Evolutionary conservation across 2,888 invertebrate species (phyloP).

Genomic region (Drosophila engyochracea): DNA sequence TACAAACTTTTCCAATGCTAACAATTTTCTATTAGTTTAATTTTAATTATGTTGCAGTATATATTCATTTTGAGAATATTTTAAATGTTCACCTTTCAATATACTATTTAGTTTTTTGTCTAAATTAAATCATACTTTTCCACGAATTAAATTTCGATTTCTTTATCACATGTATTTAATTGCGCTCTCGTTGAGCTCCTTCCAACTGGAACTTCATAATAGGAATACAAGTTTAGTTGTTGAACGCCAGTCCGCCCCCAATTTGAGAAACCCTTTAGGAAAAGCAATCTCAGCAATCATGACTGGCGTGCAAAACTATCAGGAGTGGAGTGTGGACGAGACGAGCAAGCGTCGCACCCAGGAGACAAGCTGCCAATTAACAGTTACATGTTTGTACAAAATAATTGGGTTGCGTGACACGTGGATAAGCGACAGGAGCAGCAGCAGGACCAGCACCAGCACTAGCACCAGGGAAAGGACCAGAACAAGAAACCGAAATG

Average conservation of each 20-base stretch:
- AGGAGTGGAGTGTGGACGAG: slow-evolving; percentile 4
- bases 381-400: slow-evolving; percentile 77
- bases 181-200: slow-evolving; percentile 4
- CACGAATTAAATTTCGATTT: not conserved
- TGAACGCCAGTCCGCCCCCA: not conserved
- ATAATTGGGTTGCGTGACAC: slow-evolving; percentile 78
- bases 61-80: not conserved
- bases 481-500: slow-evolving; percentile 11
- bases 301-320: slow-evolving; percentile 51
- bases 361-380: slow-evolving; percentile 78
- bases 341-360: slow-evolving; percentile 47
- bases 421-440: slow-evolving; percentile 41
- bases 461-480: slow-evolving; percentile 6
- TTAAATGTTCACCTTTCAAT: not conserved
- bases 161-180: not conserved
- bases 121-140: not conserved
- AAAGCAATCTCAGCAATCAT: slow-evolving; percentile 63
- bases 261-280: slow-evolving; percentile 40
- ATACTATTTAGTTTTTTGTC: not conserved
- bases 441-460: slow-evolving; percentile 12
- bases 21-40: not conserved
- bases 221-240: not conserved
- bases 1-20: not conserved
- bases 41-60: not conserved
- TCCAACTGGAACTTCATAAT: not conserved